These are phyloP conservation scores for Lutjanus argentimaculatus DNA, from an alignment of 2,797 vertebrate species.

Conservation along the genomic window DNA sequence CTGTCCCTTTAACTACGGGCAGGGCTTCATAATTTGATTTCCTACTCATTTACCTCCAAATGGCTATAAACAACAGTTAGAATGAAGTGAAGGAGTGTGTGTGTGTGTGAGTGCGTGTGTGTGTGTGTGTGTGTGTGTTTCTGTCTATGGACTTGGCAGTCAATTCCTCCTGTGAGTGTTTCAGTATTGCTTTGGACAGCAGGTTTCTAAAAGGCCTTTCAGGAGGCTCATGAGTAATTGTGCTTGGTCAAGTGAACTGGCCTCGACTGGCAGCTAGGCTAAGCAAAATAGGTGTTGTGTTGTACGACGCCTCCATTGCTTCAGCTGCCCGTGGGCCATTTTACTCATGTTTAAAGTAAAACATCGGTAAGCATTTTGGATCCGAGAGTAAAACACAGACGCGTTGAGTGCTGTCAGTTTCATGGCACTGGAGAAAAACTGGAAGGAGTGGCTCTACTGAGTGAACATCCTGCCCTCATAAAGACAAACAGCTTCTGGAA, in stretches of 20 bases:
- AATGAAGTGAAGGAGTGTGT: constrained; percentile 77
- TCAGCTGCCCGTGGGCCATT: constrained; percentile 40
- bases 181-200: constrained; percentile 86
- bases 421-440: constrained; percentile 1
- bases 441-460: constrained; percentile 18
- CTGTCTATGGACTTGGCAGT: constrained; percentile 70
- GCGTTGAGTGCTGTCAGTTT: constrained; percentile 30
- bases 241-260: constrained; percentile 86
- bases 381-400: constrained; percentile 34
- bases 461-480: constrained; percentile 16
- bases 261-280: constrained; percentile 78
- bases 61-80: constrained; percentile 83
- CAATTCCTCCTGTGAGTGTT: constrained; percentile 83
- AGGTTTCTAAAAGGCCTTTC: constrained; percentile 86
- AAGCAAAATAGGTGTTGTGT: constrained; percentile 82
- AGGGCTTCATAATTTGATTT: constrained; percentile 84
- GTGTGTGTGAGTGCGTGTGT: constrained; percentile 20
- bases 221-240: constrained; percentile 81
- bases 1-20: constrained; percentile 79
- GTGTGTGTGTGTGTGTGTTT: constrained; percentile 2
- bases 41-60: constrained; percentile 85
- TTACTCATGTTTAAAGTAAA: constrained; percentile 39
- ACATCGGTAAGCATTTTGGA: constrained; percentile 54
- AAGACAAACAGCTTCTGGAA: constrained; percentile 32
- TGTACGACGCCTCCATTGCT: constrained; percentile 60